phyloP scores from a whole-genome alignment of 2,888 invertebrate genomes.

The Dasysyrphus tricinctus region DNA sequence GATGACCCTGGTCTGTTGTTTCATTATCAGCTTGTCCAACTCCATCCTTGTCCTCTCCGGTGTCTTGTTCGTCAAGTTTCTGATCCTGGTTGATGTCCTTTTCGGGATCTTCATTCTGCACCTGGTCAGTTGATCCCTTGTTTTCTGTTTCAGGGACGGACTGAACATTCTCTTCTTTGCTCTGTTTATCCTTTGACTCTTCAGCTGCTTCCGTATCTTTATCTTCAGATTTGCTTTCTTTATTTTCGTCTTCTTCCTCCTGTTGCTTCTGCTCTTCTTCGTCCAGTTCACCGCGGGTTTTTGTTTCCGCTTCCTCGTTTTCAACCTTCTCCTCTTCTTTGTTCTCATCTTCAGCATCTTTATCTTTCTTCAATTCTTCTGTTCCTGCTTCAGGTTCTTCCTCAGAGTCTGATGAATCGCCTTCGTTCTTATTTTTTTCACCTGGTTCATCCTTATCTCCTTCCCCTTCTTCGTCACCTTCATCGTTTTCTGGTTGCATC shows the following conservation, averaged over 20 bases:
- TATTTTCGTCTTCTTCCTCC: slow-evolving; percentile 87
- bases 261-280: slow-evolving; percentile 76
- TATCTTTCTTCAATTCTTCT: slow-evolving; percentile 83
- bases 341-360: slow-evolving; percentile 85
- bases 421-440: slow-evolving; percentile 82
- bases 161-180: slow-evolving; percentile 83
- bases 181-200: slow-evolving; percentile 82
- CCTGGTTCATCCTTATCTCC: slow-evolving; percentile 83
- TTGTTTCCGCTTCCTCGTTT: slow-evolving; percentile 84
- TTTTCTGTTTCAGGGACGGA: slow-evolving; percentile 81
- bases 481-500: slow-evolving; percentile 81
- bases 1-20: slow-evolving; percentile 86
- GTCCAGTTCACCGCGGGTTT: slow-evolving; percentile 81
- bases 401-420: slow-evolving; percentile 77
- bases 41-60: slow-evolving; percentile 86
- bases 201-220: slow-evolving; percentile 81
- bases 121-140: slow-evolving; percentile 82
- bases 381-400: slow-evolving; percentile 62
- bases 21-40: slow-evolving; percentile 91
- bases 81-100: slow-evolving; percentile 83
- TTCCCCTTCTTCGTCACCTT: slow-evolving; percentile 82
- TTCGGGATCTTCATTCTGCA: slow-evolving; percentile 82
- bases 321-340: slow-evolving; percentile 80
- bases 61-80: slow-evolving; percentile 84
- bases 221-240: slow-evolving; percentile 85